A percentile compares a stretch with the other conserved stretches of the same genome.
phyloP scores from a whole-genome alignment of 2,888 invertebrate species.

The Sinohyriopsis cumingii region DNA sequence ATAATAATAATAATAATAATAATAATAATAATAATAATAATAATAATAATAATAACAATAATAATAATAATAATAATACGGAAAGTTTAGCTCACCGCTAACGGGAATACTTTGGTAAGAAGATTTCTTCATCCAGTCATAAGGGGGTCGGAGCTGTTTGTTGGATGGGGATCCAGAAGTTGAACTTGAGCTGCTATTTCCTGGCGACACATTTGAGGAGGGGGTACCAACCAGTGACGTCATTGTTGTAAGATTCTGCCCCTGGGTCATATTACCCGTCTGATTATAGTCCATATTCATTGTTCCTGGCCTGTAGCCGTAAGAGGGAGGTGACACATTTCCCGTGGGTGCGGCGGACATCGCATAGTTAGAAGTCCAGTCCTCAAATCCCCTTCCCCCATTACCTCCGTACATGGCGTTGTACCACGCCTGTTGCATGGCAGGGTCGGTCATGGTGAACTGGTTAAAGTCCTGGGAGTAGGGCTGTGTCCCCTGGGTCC shows the following conservation, averaged over 20 bases:
- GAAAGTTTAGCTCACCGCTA: slow-evolving; percentile 44
- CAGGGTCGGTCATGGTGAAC: slow-evolving; percentile 33
- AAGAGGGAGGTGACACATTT: slow-evolving; percentile 31
- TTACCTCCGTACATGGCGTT: slow-evolving; percentile 44
- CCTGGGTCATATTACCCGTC: slow-evolving; percentile 6
- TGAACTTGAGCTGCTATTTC: slow-evolving; percentile 38
- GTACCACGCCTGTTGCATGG: slow-evolving; percentile 24
- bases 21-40: no score
- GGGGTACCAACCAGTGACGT: slow-evolving; percentile 22
- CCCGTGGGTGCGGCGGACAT: slow-evolving; percentile 22
- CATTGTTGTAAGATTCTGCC: slow-evolving; percentile 17
- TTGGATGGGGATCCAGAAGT: slow-evolving; percentile 47
- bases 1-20: no score
- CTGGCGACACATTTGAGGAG: slow-evolving; percentile 37
- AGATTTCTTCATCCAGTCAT: slow-evolving; percentile 68
- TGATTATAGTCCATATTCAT: slow-evolving; percentile 45
- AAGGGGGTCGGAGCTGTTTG: slow-evolving; percentile 60
- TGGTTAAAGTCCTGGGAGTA: slow-evolving; percentile 40
- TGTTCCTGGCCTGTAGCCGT: slow-evolving; percentile 40
- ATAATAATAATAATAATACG: background rate
- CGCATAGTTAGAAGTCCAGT: slow-evolving; percentile 49
- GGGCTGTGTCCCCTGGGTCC: slow-evolving; percentile 21
- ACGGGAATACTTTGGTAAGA: slow-evolving; percentile 50
- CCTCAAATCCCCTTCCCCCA: slow-evolving; percentile 46
- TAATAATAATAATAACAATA: no score